A percentile compares a stretch with the other conserved stretches of the same genome.
Conservation (phyloP, 2,113 vertebrate species). For the Murina feae region DNA sequence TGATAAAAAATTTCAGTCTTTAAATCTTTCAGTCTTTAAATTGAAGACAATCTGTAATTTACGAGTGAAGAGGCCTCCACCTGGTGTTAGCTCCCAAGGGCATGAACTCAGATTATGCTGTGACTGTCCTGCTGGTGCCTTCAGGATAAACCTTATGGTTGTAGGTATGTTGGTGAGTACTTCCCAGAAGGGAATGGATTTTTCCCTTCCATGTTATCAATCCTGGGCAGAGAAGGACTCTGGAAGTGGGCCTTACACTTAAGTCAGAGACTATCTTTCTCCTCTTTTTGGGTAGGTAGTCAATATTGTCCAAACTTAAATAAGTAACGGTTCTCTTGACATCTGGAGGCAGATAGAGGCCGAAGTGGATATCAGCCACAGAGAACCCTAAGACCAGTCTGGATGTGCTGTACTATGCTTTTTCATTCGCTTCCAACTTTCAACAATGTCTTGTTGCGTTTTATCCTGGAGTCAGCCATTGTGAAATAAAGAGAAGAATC, state of each 20-base stretch:
- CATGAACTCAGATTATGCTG: not conserved
- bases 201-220: not conserved
- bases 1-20: not conserved
- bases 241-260: not conserved
- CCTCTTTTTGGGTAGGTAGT: not conserved
- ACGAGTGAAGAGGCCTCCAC: not conserved
- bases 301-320: not conserved
- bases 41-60: not conserved
- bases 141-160: not conserved
- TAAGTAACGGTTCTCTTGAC: not conserved
- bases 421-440: not conserved
- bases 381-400: not conserved
- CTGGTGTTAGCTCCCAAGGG: not conserved
- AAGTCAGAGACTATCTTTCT: not conserved
- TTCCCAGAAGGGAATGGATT: not conserved
- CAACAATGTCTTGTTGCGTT: not conserved
- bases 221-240: not conserved
- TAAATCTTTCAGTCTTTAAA: not conserved
- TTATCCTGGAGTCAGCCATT: not conserved
- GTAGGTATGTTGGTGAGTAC: not conserved
- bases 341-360: not conserved
- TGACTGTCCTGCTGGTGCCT: not conserved
- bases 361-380: not conserved
- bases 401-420: not conserved
- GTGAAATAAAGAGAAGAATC: not conserved